Evolutionary conservation across 2,113 vertebrate genomes (phyloP).

Genomic region (Enhydra lutris): DNA sequence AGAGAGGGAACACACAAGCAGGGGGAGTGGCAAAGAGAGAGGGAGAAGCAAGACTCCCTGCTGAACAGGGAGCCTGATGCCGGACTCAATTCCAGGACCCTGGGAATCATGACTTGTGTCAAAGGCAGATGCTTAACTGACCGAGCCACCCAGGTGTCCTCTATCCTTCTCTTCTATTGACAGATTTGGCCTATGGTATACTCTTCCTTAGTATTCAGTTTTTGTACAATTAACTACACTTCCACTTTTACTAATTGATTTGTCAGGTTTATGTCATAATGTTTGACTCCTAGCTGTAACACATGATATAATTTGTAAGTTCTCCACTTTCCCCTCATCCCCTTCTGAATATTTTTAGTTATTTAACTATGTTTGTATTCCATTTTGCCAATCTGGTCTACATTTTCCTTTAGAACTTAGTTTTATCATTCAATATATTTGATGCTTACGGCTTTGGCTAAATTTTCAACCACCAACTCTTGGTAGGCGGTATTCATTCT

Average conservation of each 20-base stretch:
- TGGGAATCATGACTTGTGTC: background rate
- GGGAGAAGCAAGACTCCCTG: background rate
- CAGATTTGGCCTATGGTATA: background rate
- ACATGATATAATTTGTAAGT: background rate
- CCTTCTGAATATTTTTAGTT: background rate
- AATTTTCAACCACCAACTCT: constrained; percentile 1
- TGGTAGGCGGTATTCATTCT: background rate
- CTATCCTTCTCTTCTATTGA: background rate
- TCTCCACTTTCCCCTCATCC: background rate
- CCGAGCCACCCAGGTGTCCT: background rate
- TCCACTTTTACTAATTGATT: background rate
- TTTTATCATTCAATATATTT: background rate
- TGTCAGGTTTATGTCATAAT: background rate
- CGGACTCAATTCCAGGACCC: background rate
- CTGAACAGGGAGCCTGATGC: background rate
- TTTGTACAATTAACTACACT: background rate
- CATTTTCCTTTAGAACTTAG: background rate
- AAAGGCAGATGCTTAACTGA: background rate
- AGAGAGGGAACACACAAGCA: background rate
- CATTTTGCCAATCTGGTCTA: background rate
- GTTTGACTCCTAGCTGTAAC: background rate
- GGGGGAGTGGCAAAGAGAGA: background rate
- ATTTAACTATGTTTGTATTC: background rate
- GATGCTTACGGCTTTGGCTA: background rate
- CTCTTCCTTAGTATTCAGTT: background rate